Percentiles rank a stretch among this genome's conserved stretches.
Conservation (phyloP, 2,888 invertebrate species). For the Entomobrya multifasciata region DNA sequence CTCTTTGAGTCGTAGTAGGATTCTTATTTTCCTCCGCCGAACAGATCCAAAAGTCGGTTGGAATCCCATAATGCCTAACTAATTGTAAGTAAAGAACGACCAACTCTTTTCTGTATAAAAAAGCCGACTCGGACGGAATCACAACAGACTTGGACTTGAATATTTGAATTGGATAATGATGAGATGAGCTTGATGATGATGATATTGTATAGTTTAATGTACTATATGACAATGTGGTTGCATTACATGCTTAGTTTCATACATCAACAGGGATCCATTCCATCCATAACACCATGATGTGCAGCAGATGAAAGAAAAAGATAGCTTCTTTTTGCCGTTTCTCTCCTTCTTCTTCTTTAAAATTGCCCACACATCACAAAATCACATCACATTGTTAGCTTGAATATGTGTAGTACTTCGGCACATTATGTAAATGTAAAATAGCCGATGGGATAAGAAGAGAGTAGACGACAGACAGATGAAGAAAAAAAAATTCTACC, state of each 20-base stretch:
- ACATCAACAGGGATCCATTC: slow-evolving; percentile 54
- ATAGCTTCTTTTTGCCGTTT: slow-evolving; percentile 66
- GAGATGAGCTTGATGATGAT: slow-evolving; percentile 43
- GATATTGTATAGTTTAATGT: slow-evolving; percentile 27
- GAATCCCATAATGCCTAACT: slow-evolving; percentile 73
- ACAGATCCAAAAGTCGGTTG: slow-evolving; percentile 63
- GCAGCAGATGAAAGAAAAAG: slow-evolving; percentile 65
- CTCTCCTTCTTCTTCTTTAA: not conserved
- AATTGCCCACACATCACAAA: slow-evolving; percentile 68
- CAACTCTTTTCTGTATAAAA: slow-evolving; percentile 16
- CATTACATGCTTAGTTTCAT: slow-evolving; percentile 60
- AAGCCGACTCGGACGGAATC: slow-evolving; percentile 3
- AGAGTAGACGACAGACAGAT: slow-evolving; percentile 53
- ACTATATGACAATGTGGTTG: slow-evolving; percentile 29
- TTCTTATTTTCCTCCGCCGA: slow-evolving; percentile 39
- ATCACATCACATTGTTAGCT: not conserved
- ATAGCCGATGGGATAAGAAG: slow-evolving; percentile 57
- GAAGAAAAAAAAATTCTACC: slow-evolving; percentile 66
- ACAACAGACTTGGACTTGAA: too few relatives aligned
- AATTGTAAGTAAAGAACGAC: slow-evolving; percentile 69
- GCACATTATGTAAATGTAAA: slow-evolving; percentile 46
- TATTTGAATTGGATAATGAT: slow-evolving; percentile 64
- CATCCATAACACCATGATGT: slow-evolving; percentile 5
- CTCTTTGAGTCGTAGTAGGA: too few relatives aligned
- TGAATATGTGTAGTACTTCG: not conserved